Evolutionary conservation across 2,797 vertebrate species (phyloP).

Genomic region (Potorous gilbertii): DNA sequence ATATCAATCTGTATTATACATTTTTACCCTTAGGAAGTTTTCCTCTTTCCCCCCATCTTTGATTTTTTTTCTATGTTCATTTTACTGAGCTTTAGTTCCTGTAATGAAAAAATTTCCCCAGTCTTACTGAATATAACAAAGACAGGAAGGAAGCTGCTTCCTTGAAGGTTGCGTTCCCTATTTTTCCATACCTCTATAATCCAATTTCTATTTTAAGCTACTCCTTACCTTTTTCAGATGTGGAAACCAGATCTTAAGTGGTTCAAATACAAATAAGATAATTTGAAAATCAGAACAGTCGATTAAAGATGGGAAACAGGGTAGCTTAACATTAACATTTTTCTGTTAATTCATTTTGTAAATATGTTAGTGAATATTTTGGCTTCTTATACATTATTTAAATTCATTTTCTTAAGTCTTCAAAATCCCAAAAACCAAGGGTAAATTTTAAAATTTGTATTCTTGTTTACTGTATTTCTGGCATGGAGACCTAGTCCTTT

Average conservation of each 20-base stretch:
- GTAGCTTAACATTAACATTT: neutral
- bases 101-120: neutral
- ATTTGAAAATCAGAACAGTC: neutral
- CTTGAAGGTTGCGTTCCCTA: neutral
- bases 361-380: neutral
- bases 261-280: neutral
- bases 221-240: neutral
- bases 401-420: neutral
- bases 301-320: neutral
- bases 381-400: neutral
- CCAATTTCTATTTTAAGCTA: neutral
- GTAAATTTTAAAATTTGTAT: neutral
- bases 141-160: neutral
- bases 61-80: neutral
- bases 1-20: neutral
- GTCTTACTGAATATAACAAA: neutral
- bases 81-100: neutral
- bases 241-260: neutral
- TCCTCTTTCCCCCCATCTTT: neutral
- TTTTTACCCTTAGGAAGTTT: neutral
- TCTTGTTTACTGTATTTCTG: neutral
- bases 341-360: neutral
- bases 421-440: neutral
- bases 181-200: neutral
- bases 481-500: neutral